Evolutionary conservation across 2,797 vertebrate genomes (phyloP).

Genomic region (Enoplosus armatus): DNA sequence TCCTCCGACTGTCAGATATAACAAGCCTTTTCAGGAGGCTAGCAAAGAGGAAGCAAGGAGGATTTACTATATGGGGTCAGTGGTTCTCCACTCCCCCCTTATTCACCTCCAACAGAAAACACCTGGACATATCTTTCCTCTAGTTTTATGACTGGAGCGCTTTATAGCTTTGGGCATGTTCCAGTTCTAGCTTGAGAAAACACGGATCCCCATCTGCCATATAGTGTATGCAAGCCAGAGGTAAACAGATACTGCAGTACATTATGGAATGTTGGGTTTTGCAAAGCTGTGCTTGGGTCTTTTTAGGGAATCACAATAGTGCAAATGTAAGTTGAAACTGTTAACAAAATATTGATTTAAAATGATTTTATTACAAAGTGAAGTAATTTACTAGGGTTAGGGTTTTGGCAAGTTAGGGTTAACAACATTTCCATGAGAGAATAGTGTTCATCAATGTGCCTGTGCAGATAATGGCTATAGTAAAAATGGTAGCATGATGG

Average conservation of each 20-base stretch:
- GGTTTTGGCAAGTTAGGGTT: rapidly evolving
- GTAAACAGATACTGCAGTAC: conserved; percentile 31
- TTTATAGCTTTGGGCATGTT: conserved; percentile 65
- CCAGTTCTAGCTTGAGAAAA: conserved; percentile 61
- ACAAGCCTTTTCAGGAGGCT: conserved; percentile 45
- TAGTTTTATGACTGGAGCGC: conserved; percentile 60
- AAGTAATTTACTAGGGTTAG: not conserved
- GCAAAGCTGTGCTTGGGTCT: not conserved
- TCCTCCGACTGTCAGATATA: conserved; percentile 40
- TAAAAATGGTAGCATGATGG: not conserved
- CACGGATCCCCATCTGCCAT: conserved; percentile 42
- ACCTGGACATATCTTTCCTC: conserved; percentile 72
- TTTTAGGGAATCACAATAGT: not conserved
- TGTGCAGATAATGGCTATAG: not conserved
- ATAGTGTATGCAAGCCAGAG: conserved; percentile 11
- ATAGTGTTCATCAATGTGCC: not conserved
- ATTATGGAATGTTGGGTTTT: conserved; percentile 23
- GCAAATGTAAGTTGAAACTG: not conserved
- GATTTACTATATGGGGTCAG: conserved; percentile 64
- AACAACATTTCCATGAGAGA: not conserved
- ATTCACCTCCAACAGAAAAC: conserved; percentile 76
- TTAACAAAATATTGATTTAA: not conserved
- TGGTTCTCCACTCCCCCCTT: conserved; percentile 42
- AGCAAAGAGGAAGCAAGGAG: conserved; percentile 58
- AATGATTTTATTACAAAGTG: not conserved